Conservation (phyloP, 2,113 vertebrate species). For the Heloderma charlesbogerti region DNA sequence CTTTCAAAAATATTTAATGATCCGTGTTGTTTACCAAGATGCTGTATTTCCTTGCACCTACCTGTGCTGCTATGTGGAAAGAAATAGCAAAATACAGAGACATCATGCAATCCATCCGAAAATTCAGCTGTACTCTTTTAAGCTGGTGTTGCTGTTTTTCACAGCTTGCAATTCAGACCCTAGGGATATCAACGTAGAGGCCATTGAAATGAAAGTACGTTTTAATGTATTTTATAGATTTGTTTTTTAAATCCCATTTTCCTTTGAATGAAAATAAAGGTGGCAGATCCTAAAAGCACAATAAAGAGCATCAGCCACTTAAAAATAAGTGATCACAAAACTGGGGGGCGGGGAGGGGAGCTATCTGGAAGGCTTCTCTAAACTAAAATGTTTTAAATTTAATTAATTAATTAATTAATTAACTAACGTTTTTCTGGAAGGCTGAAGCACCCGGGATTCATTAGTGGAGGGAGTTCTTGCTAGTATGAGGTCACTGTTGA, state of each 20-base stretch:
- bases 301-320: not conserved
- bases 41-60: constrained; percentile 26
- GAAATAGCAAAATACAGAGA: not conserved
- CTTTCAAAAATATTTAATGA: constrained; percentile 20
- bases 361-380: not conserved
- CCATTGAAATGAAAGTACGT: not conserved
- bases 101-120: constrained; percentile 3
- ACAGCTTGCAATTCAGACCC: not conserved
- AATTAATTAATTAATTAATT: too few species aligned
- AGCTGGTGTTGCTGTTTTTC: not conserved
- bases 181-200: not conserved
- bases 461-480: not conserved
- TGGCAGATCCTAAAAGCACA: not conserved
- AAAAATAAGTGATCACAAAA: not conserved
- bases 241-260: not conserved
- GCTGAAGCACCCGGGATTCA: too few species aligned
- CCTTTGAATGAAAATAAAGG: not conserved
- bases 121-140: not conserved
- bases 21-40: constrained; percentile 22
- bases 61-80: constrained; percentile 15
- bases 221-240: not conserved
- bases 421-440: not conserved
- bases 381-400: not conserved
- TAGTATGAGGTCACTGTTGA: not conserved
- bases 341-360: not conserved